Evolutionary conservation across 2,113 vertebrate species (phyloP), one percentile per base, ranked within the genome.

Genomic region (Thunnus maccoyii): DNA sequence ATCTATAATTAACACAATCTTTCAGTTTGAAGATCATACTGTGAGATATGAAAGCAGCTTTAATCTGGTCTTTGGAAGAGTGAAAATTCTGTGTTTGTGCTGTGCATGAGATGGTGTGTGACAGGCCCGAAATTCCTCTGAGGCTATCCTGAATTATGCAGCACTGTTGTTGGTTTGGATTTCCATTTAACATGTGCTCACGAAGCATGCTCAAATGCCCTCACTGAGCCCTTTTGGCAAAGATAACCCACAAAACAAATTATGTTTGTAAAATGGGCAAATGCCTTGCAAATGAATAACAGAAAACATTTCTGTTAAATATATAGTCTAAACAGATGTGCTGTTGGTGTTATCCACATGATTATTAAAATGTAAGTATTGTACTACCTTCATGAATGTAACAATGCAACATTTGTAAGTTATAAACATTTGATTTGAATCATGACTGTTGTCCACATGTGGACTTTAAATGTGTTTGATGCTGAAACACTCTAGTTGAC

Each of bases 71-170:
- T 41, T 41, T 41, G 36, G 36, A 9, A 9, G 36, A 41, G 9
- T 41, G 7, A 9, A 41, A 9, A 41, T 41, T 41, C 36, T 41
- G 36, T 36, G 32, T 36, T 36, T 36, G 32, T 22, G 62, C 47
- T 78, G 3, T 41, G 15, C 52, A 32, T 18, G 27, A 61, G 64
- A 17, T 36, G 12, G n/a, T 72, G 67, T 78, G 72, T 30, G 64
- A 81, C 77, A 14, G 73, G 27, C 62, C 51, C 44, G 25, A 32
- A 81, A 82, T 88, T 85, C 78, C 44, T 63, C 50, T 61, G 47
- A 79, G 64, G 67, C 44, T 68, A 30, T 82, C 73, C 82, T 69
- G 61, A 68, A 76, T 76, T 76, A 76, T 75, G 57, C 70, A 16
- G 56, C 32, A 0, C 32, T 71, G 74, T 67, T 75, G 41, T 55